Conservation (phyloP, 2,113 vertebrate species). For the Tachycineta bicolor region DNA sequence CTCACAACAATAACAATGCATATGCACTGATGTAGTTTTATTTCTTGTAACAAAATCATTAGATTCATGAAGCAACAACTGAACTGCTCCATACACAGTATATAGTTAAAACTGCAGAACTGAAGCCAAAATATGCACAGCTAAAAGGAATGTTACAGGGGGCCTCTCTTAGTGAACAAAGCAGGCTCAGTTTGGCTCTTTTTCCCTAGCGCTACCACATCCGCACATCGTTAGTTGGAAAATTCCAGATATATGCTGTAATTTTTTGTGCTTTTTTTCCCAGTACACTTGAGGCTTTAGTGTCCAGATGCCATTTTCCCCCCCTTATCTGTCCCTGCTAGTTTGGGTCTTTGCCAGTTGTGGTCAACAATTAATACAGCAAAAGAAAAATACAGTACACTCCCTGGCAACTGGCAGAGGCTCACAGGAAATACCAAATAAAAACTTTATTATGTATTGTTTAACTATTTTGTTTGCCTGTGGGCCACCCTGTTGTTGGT, state of each 20-base stretch:
- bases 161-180: constrained; percentile 96
- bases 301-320: constrained; percentile 89
- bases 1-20: constrained; percentile 9
- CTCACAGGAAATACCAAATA: constrained; percentile 88
- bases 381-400: constrained; percentile 77
- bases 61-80: constrained; percentile 74
- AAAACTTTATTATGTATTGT: constrained; percentile 83
- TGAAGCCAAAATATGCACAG: constrained; percentile 97
- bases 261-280: constrained; percentile 85
- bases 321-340: constrained; percentile 79
- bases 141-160: constrained; percentile 97
- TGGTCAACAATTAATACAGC: constrained; percentile 85
- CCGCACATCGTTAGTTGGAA: constrained; percentile 99
- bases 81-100: constrained; percentile 85
- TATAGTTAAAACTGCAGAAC: constrained; percentile 91
- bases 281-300: constrained; percentile 89
- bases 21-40: constrained; percentile 5
- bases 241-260: constrained; percentile 99
- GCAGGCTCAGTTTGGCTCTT: constrained; percentile 98
- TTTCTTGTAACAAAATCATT: constrained; percentile 67
- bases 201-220: constrained; percentile 96
- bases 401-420: constrained; percentile 83
- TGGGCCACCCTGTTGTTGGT: constrained; percentile 78
- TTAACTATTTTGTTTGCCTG: constrained; percentile 82
- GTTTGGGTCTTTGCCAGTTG: constrained; percentile 81